These are phyloP conservation scores for Dipodomys merriami DNA, from an alignment of 2,113 vertebrate genomes.

Conservation along the genomic window DNA sequence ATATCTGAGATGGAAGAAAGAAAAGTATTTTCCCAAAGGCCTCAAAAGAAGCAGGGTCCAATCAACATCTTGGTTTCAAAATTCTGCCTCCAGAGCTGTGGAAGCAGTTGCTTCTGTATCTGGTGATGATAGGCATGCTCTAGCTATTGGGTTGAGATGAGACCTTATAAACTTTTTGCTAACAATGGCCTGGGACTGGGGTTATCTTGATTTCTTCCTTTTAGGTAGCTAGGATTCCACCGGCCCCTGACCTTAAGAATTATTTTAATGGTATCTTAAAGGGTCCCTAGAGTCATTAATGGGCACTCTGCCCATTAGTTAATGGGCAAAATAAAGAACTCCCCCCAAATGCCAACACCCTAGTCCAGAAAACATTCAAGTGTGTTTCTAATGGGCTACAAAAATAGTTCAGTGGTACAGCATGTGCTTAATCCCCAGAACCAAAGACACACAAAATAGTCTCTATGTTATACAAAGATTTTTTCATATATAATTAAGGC, in stretches of 20 bases:
- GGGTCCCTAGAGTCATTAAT: neutral
- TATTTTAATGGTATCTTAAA: constrained; percentile 1
- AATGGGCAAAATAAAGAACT: neutral
- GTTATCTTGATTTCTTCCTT: too few species aligned
- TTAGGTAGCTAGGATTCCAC: too few species aligned
- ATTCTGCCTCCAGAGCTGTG: neutral
- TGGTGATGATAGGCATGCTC: too few species aligned
- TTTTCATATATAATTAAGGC: neutral
- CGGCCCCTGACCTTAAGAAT: neutral
- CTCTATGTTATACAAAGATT: neutral
- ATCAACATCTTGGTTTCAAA: constrained; percentile 3
- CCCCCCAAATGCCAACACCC: neutral
- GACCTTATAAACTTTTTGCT: too few species aligned
- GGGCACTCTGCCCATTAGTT: neutral
- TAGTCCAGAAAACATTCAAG: neutral
- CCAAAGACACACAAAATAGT: neutral
- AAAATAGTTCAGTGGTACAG: neutral
- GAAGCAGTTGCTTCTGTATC: neutral
- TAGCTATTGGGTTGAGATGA: too few species aligned
- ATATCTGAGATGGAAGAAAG: neutral
- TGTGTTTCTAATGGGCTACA: neutral
- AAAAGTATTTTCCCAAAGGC: neutral
- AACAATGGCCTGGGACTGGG: too few species aligned
- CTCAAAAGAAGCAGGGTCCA: neutral
- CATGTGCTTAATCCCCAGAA: neutral